phyloP scores from a whole-genome alignment of 1,140 invertebrate genomes.

The Trichogramma pretiosum region DNA sequence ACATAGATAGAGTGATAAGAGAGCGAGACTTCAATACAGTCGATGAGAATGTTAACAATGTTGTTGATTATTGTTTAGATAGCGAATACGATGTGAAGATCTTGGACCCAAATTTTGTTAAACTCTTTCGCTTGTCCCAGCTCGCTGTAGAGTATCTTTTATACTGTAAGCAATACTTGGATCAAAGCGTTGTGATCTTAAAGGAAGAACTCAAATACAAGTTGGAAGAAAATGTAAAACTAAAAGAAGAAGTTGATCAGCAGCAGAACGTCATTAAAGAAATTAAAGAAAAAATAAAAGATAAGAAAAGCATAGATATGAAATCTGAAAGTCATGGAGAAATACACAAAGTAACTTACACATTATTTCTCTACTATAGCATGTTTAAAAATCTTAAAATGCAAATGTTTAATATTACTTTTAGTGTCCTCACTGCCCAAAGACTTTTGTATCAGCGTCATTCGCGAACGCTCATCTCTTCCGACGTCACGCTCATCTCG shows the following conservation, averaged over 20 bases:
- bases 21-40: slow-evolving; percentile 55
- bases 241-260: slow-evolving; percentile 27
- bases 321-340: slow-evolving; percentile 33
- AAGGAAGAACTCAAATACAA: slow-evolving; percentile 52
- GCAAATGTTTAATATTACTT: slow-evolving; percentile 5
- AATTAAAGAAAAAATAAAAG: slow-evolving; percentile 28
- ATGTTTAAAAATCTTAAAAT: no score
- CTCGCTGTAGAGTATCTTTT: slow-evolving; percentile 61
- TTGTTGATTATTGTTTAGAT: slow-evolving; percentile 54
- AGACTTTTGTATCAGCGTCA: slow-evolving; percentile 36
- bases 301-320: slow-evolving; percentile 32
- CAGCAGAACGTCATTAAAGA: slow-evolving; percentile 23
- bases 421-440: slow-evolving; percentile 40
- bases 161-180: slow-evolving; percentile 60
- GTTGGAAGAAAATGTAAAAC: slow-evolving; percentile 43
- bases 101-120: slow-evolving; percentile 58
- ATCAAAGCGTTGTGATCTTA: slow-evolving; percentile 54
- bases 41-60: slow-evolving; percentile 55
- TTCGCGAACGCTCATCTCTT: slow-evolving; percentile 35
- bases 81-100: slow-evolving; percentile 54
- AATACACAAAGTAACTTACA: slow-evolving; percentile 35
- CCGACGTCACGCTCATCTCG: slow-evolving; percentile 30
- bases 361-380: background rate
- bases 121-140: slow-evolving; percentile 58
- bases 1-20: slow-evolving; percentile 53